Conservation (phyloP, 2,797 vertebrate species). For the Pseudotriccus pelzelni region DNA sequence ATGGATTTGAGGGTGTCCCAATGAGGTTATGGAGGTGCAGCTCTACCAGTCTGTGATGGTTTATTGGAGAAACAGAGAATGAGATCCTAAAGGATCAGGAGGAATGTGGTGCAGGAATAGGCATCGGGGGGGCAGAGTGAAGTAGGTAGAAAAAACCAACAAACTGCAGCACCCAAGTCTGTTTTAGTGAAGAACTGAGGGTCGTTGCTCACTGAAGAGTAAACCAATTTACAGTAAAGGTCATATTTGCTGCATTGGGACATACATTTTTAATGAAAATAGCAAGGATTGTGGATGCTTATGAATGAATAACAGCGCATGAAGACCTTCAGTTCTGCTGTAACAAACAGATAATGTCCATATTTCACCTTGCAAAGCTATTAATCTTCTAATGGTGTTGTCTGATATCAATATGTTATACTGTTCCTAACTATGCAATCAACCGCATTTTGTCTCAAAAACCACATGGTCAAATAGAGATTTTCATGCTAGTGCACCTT, state of each 20-base stretch:
- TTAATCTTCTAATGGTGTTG: background rate
- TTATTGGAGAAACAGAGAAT: background rate
- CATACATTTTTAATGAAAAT: background rate
- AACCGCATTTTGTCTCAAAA: background rate
- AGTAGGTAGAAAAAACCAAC: background rate
- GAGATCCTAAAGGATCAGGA: background rate
- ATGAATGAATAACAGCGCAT: background rate
- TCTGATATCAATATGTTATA: background rate
- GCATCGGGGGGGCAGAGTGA: background rate
- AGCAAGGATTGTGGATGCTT: background rate
- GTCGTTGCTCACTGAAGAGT: background rate
- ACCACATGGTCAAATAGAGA: background rate
- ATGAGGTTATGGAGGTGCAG: background rate
- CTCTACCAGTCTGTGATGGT: accelerated
- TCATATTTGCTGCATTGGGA: background rate
- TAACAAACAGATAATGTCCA: background rate
- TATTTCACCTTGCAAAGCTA: background rate
- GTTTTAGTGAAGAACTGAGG: background rate
- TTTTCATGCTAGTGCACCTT: background rate
- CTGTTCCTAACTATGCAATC: background rate
- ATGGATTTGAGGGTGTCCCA: background rate
- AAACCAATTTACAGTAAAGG: background rate
- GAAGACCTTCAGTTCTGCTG: background rate
- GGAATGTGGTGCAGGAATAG: background rate
- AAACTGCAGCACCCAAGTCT: background rate